A percentile compares a stretch with the other conserved stretches of the same genome.
phyloP scores from a whole-genome alignment of 2,888 invertebrate genomes.

The Heliconius sara region DNA sequence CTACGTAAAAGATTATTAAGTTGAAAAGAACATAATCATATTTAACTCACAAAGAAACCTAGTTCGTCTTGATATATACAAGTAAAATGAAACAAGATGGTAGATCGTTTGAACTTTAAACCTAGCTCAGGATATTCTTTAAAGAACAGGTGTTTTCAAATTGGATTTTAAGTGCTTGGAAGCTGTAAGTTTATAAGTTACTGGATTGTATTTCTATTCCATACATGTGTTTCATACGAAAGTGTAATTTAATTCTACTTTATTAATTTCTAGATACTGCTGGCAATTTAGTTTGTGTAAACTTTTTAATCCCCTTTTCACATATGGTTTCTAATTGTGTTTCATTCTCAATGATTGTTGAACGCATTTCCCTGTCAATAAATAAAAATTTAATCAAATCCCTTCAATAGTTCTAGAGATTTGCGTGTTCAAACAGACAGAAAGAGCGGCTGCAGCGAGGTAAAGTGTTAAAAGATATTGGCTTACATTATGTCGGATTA shows the following conservation, averaged over 20 bases:
- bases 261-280: neutral
- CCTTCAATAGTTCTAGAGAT: no score
- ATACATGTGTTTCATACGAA: neutral
- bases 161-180: constrained; percentile 14
- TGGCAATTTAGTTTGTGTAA: neutral
- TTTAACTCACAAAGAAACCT: neutral
- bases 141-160: constrained; percentile 26
- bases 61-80: constrained; percentile 2
- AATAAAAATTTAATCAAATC: no score
- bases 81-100: constrained; percentile 27
- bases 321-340: no score
- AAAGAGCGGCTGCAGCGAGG: no score
- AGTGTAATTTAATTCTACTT: neutral
- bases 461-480: no score
- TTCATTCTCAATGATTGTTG: no score
- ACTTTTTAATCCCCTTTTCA: no score
- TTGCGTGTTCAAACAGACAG: no score
- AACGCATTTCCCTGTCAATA: no score
- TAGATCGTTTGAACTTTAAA: constrained; percentile 24
- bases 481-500: no score
- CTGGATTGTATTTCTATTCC: neutral
- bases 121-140: constrained; percentile 18
- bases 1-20: constrained; percentile 9
- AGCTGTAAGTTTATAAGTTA: constrained; percentile 15
- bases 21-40: neutral